Evolutionary conservation across 2,888 invertebrate genomes (phyloP).

Genomic region (Oeneis ivallda): DNA sequence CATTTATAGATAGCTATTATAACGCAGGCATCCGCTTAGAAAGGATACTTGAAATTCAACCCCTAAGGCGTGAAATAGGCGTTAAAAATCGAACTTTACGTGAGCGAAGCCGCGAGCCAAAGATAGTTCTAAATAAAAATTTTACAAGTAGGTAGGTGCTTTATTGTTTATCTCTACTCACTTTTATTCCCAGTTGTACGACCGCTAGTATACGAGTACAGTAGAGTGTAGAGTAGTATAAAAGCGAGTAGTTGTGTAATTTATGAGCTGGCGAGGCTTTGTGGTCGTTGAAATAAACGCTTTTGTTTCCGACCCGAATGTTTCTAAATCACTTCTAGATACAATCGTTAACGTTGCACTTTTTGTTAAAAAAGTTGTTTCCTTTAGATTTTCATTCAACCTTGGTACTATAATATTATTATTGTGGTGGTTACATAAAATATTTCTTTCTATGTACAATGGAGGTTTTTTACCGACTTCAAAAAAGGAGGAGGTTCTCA

Average conservation of each 20-base stretch:
- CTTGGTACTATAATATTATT: not conserved
- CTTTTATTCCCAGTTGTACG: constrained; percentile 31
- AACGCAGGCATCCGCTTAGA: no score
- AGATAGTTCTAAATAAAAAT: not conserved
- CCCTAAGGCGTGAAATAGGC: no score
- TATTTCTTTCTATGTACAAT: not conserved
- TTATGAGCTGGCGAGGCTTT: constrained; percentile 54
- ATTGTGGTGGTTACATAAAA: not conserved
- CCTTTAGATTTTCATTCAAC: not conserved
- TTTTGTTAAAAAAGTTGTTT: constrained; percentile 37
- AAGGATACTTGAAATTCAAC: no score
- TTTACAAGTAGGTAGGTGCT: not conserved
- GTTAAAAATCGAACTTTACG: no score
- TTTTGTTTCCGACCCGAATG: constrained; percentile 54
- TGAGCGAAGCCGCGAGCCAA: no score
- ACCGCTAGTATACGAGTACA: constrained; percentile 20
- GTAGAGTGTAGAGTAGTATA: constrained; percentile 30
- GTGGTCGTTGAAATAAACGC: constrained; percentile 55
- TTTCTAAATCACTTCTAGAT: constrained; percentile 65
- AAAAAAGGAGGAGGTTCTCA: no score
- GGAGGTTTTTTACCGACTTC: no score
- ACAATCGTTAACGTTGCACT: constrained; percentile 55
- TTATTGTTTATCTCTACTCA: constrained; percentile 3
- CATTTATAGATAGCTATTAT: no score
- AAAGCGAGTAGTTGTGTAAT: constrained; percentile 47